Evolutionary conservation across 2,113 vertebrate species (phyloP), one percentile per base, ranked within the genome.

Genomic region (Platysternon megacephalum): DNA sequence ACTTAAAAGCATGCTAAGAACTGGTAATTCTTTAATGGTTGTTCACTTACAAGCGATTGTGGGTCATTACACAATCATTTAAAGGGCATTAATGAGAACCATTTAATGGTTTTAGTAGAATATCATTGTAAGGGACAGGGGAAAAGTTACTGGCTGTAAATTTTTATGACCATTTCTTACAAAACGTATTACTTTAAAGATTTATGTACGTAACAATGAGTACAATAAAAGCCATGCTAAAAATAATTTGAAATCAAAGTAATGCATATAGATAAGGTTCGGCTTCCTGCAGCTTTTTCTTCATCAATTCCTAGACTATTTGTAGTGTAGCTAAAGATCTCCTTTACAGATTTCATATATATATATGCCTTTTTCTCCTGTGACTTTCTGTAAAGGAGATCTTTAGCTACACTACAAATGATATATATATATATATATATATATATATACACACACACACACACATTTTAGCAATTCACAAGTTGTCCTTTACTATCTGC

Each of bases 41-140:
- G 99, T 99, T 99, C 99, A 99, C 99, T 99, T 99, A 98, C 98
- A 99, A 99, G 98, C 98, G 98, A 99, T 99, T 99, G 99, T 98
- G 99, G 99, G 99, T 99, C 99, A 99, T 99, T 99, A 99, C 99
- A 99, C 99, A 99, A 99, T 99, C 99, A 99, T 99, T 98, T 99
- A 99, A 99, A 99, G 98, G 98, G 98, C 98, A 99, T 99, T 99
- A 99, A 99, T 99, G 98, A 99, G 99, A 99, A 99, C 98, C 98
- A 98, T 99, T 99, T 99, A 99, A 99, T 99, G 98, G 99, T 98
- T 98, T 98, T 99, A 98, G 98, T 99, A 99, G 98, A 99, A 99
- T 99, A 99, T 98, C 97, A 98, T 99, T 98, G 97, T 99, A 99
- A 99, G 98, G 98, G 98, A 99, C 98, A 98, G 98, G 98, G 98